Conservation (phyloP, 2,888 invertebrate species). For the Nephrotoma flavescens region DNA sequence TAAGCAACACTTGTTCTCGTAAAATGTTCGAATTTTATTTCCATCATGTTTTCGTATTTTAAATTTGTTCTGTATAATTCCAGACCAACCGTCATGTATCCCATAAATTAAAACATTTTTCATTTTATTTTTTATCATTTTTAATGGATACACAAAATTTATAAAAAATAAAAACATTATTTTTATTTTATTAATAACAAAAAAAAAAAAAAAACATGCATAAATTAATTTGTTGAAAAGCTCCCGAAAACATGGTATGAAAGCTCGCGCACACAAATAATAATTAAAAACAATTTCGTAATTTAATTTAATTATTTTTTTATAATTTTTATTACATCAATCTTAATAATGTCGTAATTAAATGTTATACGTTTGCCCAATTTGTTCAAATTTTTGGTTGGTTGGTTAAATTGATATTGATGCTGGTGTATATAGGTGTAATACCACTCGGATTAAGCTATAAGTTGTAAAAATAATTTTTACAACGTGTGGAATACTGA, state of each 20-base stretch:
- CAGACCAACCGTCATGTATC: background rate
- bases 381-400: background rate
- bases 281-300: background rate
- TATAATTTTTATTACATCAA: background rate
- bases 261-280: background rate
- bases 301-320: background rate
- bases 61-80: background rate
- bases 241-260: background rate
- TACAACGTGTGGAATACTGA: too few species aligned
- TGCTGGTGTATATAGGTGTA: too few species aligned
- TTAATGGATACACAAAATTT: background rate
- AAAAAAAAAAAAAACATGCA: background rate
- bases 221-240: background rate
- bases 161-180: background rate
- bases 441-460: too few species aligned
- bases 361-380: background rate
- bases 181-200: background rate
- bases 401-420: too few species aligned
- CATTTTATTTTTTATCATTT: background rate
- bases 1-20: too few species aligned
- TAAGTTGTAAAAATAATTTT: too few species aligned
- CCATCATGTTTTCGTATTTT: too few species aligned
- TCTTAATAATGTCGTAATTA: background rate
- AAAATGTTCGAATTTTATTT: too few species aligned
- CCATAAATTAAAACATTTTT: background rate